Evolutionary conservation across 2,113 vertebrate genomes (phyloP).

Genomic region (Brienomyrus brachyistius): DNA sequence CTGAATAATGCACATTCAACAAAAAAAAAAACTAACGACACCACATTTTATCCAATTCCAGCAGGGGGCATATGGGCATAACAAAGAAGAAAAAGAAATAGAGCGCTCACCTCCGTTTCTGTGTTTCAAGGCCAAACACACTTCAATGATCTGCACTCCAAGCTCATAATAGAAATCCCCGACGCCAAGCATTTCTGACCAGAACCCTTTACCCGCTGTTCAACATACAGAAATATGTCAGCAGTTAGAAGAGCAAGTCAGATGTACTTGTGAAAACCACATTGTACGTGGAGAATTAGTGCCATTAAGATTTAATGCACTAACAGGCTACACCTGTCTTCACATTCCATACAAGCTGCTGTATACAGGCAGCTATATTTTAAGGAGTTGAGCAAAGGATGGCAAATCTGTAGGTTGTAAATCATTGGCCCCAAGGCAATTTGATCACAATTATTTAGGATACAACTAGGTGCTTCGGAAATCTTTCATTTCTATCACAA

Average conservation of each 20-base stretch:
- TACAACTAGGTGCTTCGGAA: background rate
- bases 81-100: background rate
- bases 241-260: background rate
- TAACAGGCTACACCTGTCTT: background rate
- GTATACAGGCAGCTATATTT: background rate
- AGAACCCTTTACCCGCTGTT: conserved; percentile 93
- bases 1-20: background rate
- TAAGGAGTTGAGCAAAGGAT: background rate
- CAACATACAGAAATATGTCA: background rate
- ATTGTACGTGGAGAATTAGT: background rate
- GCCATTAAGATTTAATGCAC: background rate
- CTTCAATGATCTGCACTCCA: conserved; percentile 92
- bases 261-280: conserved; percentile 20
- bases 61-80: background rate
- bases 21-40: background rate
- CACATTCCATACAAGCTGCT: background rate
- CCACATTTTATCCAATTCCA: background rate
- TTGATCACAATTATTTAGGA: background rate
- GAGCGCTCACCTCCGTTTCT: conserved; percentile 82
- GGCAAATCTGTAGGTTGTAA: background rate
- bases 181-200: conserved; percentile 95
- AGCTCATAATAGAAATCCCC: conserved; percentile 97
- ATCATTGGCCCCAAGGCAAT: background rate
- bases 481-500: background rate
- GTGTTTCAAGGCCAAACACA: conserved; percentile 89